A percentile compares a stretch with the other conserved stretches of the same genome.
Conservation (phyloP, 2,888 invertebrate genomes). For the Tenodera sinensis region DNA sequence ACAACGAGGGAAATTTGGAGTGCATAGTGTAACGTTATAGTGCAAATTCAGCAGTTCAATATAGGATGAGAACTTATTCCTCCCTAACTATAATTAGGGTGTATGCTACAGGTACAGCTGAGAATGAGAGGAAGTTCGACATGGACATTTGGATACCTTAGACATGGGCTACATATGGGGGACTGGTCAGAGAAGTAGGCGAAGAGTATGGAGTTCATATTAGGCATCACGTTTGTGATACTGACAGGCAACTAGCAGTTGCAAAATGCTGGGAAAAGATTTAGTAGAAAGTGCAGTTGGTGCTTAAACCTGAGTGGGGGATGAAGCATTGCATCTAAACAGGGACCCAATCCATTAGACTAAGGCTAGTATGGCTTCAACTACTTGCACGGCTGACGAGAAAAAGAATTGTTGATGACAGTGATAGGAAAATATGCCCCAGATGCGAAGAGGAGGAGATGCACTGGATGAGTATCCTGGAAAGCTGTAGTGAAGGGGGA, state of each 20-base stretch:
- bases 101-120: neutral
- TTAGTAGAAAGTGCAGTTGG: neutral
- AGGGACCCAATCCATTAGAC: neutral
- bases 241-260: neutral
- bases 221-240: neutral
- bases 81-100: neutral
- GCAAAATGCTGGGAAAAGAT: neutral
- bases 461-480: neutral
- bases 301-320: neutral
- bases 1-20: neutral
- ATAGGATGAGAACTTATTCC: neutral
- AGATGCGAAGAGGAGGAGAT: neutral
- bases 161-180: neutral
- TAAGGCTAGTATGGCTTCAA: no score
- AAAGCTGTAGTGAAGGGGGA: neutral
- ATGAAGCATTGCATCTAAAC: neutral
- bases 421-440: neutral
- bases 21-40: neutral
- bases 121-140: neutral
- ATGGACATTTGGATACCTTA: no score
- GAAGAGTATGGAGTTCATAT: neutral
- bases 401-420: no score
- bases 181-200: no score
- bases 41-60: neutral
- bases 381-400: neutral